Evolutionary conservation across 2,797 vertebrate genomes (phyloP).

Genomic region (Coreius guichenoti): DNA sequence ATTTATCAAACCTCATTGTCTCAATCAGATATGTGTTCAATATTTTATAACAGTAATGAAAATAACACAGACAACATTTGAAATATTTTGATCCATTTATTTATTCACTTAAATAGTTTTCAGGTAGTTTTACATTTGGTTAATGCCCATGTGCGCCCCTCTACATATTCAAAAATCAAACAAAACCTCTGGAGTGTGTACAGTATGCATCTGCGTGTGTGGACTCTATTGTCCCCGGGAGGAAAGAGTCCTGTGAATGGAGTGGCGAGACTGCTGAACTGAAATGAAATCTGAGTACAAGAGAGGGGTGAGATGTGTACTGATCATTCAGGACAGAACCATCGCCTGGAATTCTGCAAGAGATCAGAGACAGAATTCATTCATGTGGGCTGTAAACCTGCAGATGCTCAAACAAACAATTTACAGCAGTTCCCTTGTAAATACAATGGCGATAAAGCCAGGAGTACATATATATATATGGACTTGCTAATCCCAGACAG

Average conservation of each 20-base stretch:
- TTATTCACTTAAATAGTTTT: constrained; percentile 73
- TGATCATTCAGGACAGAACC: constrained; percentile 85
- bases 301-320: constrained; percentile 23
- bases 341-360: constrained; percentile 91
- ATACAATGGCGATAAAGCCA: neutral
- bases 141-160: constrained; percentile 53
- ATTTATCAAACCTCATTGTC: neutral
- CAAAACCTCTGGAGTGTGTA: constrained; percentile 51
- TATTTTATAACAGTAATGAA: neutral
- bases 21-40: neutral
- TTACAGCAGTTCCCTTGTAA: neutral
- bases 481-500: no score
- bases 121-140: constrained; percentile 67
- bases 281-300: constrained; percentile 41
- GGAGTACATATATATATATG: neutral
- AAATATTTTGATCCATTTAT: constrained; percentile 66
- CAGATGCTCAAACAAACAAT: neutral
- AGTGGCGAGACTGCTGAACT: constrained; percentile 32
- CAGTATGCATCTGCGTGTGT: constrained; percentile 48
- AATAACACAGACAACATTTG: constrained; percentile 32
- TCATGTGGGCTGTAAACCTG: no score
- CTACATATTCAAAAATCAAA: constrained; percentile 63
- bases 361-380: constrained; percentile 10
- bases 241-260: neutral
- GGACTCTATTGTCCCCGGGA: constrained; percentile 23